Base-by-base conservation (phyloP, 2,797 vertebrate species). In the Esox masquinongy region DNA sequence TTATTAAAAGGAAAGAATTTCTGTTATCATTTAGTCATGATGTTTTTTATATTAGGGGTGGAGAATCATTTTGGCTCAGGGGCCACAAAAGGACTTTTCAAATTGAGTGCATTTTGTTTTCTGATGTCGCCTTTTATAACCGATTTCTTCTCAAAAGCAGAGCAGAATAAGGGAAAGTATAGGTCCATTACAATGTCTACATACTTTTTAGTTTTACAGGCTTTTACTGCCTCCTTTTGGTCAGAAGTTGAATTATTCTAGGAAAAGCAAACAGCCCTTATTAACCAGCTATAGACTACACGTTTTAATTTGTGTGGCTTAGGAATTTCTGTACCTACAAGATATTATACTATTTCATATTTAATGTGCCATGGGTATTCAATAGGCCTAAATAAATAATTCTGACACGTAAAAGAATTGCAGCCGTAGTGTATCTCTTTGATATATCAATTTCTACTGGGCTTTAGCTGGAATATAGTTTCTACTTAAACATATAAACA, bases 141-240 rank as follows among this genome's bases (percentile, higher is more conserved):
- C 43, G 9, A 43, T 39, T 39, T 39, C 3, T 39, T 39, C 6
- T 39, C 3, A 3, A 39, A 39, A 39, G 36, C 3, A 39, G 36
- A 39, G 43, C 43, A 43, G 43, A 43, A 47, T 14, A 47, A 47
- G 36, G 36, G 36, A 39, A 1, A 39, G 36, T 8, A 39, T 39
- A 47, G 43, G 43, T 11, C 1, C 11, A 47, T 47, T 11, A 47
- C 12, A 11, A 47, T 47, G 43, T 11, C 43, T 43, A 4, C 43
- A 43, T 47, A 12, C 12, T 3, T 47, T 47, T 8, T 11, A 47
- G 6, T 7, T 0, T n/a, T 26, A 53, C 22, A 85, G 79, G 68
- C 6, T 77, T 11, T 82, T 56, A 85, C 76, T 77, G 86, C 47
- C 61, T 0, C 81, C 88, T 19, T 15, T 68, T 89, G 91, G 89